Percentiles rank a stretch among this genome's conserved stretches.
Evolutionary conservation across 30 jellyfish, hydroid and myxozoan species (phyloP).

Genomic region (Hydractinia echinata): DNA sequence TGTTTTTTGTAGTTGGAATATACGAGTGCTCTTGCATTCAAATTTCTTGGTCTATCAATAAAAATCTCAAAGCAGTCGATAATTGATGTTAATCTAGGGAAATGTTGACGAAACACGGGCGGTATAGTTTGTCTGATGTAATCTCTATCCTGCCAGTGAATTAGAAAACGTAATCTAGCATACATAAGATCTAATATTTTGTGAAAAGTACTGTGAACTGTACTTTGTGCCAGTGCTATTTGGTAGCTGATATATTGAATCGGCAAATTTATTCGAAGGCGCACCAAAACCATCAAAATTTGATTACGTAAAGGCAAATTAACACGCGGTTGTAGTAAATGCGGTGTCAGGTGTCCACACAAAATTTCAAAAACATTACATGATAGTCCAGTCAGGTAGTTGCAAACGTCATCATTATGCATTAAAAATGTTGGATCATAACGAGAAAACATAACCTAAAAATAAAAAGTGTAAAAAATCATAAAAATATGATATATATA

Average conservation of each 20-base stretch:
- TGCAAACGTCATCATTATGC: neutral
- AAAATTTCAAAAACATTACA: neutral
- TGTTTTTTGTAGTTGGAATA: conserved; percentile 11
- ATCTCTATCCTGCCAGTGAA: conserved; percentile 47
- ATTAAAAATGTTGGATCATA: neutral
- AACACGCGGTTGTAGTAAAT: neutral
- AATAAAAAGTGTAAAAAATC: no score
- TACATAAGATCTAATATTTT: conserved; percentile 24
- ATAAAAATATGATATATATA: no score
- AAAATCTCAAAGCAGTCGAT: conserved; percentile 43
- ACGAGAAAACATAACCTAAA: conserved; percentile 3
- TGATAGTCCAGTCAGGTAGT: conserved; percentile 7
- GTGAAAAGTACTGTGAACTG: conserved; percentile 20
- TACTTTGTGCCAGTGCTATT: conserved; percentile 10
- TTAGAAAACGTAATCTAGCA: conserved; percentile 20
- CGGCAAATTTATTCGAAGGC: neutral
- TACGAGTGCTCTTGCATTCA: conserved; percentile 46
- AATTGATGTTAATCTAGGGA: no score
- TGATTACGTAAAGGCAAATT: conserved; percentile 4
- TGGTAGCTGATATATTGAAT: neutral
- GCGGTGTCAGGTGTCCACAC: conserved; percentile 1
- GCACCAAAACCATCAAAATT: neutral
- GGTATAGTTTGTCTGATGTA: neutral
- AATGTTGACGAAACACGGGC: neutral
- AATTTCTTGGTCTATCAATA: conserved; percentile 41